Base-by-base conservation (phyloP, 2,888 invertebrate genomes). In the Eupithecia dodoneata region DNA sequence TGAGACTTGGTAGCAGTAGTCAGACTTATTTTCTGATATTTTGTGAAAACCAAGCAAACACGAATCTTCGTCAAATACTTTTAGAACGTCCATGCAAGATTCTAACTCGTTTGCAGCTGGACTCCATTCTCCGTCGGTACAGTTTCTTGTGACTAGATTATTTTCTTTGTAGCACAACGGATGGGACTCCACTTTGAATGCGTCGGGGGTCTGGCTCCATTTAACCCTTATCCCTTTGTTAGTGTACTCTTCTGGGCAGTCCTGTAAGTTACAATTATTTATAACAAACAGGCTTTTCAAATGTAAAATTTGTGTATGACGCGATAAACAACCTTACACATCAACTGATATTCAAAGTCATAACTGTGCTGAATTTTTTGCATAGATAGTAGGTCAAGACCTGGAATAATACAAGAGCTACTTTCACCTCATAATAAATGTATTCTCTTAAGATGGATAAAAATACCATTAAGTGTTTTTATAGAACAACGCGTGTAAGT, bases 31-130 rank as follows among this genome's bases (percentile, higher is more conserved):
- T 73, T 89, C 83, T 1, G 91, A 89, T 76, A 94, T 88, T 82
- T 85, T 87, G 63, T 87, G 76, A 79, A 89, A 94, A 45, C 91
- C 90, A 10, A 92, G 91, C 13, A 94, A 93, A 77, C 95, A 95
- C 2, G 86, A 81, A 7, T 87, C 83, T 4, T 88, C 76, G 59
- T 92, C 87, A 71, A 90, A 88, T 78, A 88, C 84, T 66, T 90
- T 86, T 4, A 87, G 83, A 63, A 88, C 85, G 80, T 86, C 88
- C 10, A 85, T 75, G 76, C 94, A 95, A 47, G 92, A 85, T 47
- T 82, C 80, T 12, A 92, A 78, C 42, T 91, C 86, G 18, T 83
- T 72, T 10, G 89, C 76, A 15, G 85, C 73, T 5, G 94, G 94
- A 45, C 76, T 83, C 94, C 94, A 94, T 45, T 82, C 79, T 30